Base-by-base conservation (phyloP, 2,113 vertebrate species). In the Girardinichthys multiradiatus region DNA sequence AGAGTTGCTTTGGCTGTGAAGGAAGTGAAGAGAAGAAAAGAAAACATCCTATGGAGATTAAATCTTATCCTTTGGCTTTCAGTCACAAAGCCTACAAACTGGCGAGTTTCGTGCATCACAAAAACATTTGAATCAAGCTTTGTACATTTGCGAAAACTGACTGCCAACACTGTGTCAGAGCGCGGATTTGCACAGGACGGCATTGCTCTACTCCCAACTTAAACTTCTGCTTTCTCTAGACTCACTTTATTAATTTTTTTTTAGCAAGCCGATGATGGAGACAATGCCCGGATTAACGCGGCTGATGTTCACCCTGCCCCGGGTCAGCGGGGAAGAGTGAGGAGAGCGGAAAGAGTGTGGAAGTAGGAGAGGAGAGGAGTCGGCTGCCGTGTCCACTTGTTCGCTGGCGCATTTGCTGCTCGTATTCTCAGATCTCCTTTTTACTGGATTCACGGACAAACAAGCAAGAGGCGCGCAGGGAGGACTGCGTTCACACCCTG, bases 271-370 rank as follows among this genome's bases (percentile, higher is more conserved):
- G 48, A 81, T 68, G 82, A 85, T 57, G 57, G 77, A 62, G 82
- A 90, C 87, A 87, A 92, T 91, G 92, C 24, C 85, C 83, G 94
- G 93, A 95, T 93, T 93, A 92, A 87, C 82, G 73, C 79, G 77
- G 76, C 80, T 35, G 48, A 66, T 69, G 78, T 63, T 72, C 57
- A 57, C 21, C 82, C 75, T 76, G 63, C 68, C 81, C 69, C 77
- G 1, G 57, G 70, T 30, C 42, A 84, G 78, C 64, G 68, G 76
- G 39, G 70, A 65, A 63, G 81, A 89, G 83, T 90, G 82, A 92
- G 73, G 42, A 68, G 79, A 59, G 48, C 65, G 68, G 68, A 62
- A 57, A 64, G 26, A 77, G 57, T 67, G 57, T 28, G 19, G 66
- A 59, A 57, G 37, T 67, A 26, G 59, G 66, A 69, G 67, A 70